Evolutionary conservation across 1,140 invertebrate genomes (phyloP), one percentile per base, ranked within the genome.

Genomic region (Drosophila persimilis): DNA sequence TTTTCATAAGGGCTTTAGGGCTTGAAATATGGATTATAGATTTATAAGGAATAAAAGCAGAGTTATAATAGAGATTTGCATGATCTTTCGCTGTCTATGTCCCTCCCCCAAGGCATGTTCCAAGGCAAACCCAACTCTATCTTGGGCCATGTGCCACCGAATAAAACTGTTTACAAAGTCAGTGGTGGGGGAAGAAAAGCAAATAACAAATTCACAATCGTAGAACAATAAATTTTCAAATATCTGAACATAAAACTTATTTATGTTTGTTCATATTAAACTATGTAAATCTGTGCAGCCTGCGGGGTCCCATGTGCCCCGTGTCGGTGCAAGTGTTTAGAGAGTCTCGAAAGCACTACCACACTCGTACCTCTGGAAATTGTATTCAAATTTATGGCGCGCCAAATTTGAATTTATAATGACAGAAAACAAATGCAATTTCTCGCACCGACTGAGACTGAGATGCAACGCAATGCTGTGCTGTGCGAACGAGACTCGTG

Each of bases 331-430:
- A 63, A 58, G 58, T 65, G 46, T 59, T 48, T 64, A 64, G 54
- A 61, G 67, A 57, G 66, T 35, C 13, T 35, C 48, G 57, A 64
- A 60, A 50, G 58, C 63, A 39, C 35, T 39, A 13, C 35, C 4
- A 11, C 4, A 13, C 11, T 5, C 11, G 11, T 13, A 74, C 56
- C 76, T 62, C 80, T 73, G 80, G 66, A 51, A 69, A 65, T 55
- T 84, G 73, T 70, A 73, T 56, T 59, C 55, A 60, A 77, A 85
- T 86, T 86, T 85, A 85, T 88, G 62, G 83, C 46, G 64, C 52
- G 78, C 73, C 77, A 85, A 81, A 86, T 85, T 86, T 86, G 77
- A 85, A 85, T 85, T 86, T 85, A 85, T 85, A 85, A 85, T 85
- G 80, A 85, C 80, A 77, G 69, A 74, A 77, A 85, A 86, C 80